phyloP scores from a whole-genome alignment of 2,888 invertebrate genomes.

The Cerceris ruficornis region DNA sequence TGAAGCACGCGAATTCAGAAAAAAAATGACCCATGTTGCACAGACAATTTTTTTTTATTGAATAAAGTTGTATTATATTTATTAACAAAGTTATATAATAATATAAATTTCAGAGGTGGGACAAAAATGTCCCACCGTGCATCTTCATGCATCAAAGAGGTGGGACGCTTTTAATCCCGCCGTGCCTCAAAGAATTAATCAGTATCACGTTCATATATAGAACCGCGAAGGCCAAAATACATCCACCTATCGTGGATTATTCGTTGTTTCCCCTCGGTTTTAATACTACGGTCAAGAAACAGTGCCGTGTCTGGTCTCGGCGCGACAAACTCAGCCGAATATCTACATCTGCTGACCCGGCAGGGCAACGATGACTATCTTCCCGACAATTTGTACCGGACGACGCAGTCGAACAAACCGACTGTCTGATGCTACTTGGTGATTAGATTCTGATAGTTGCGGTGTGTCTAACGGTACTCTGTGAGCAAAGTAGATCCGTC shows the following conservation, averaged over 20 bases:
- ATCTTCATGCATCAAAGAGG: too few species aligned
- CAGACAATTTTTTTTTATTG: too few species aligned
- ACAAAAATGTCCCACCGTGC: too few species aligned
- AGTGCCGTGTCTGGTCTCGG: conserved; percentile 7
- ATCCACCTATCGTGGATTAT: not conserved
- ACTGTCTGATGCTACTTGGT: conserved; percentile 65
- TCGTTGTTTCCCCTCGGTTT: conserved; percentile 5
- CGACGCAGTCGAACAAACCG: conserved; percentile 55
- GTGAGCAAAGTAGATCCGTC: conserved; percentile 54
- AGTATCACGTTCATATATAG: too few species aligned
- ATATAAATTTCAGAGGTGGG: too few species aligned
- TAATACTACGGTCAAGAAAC: conserved; percentile 1
- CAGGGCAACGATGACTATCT: conserved; percentile 51
- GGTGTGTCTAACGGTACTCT: conserved; percentile 66
- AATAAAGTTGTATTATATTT: too few species aligned
- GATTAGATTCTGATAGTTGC: conserved; percentile 72
- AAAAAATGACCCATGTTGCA: too few species aligned
- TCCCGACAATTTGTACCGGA: conserved; percentile 70
- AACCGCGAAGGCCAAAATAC: not conserved
- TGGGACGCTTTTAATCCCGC: too few species aligned
- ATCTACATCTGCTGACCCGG: conserved; percentile 50
- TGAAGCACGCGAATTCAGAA: too few species aligned
- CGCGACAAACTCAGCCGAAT: conserved; percentile 33
- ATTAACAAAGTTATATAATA: too few species aligned
- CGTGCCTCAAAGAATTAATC: too few species aligned